Base-by-base conservation (phyloP, 2,888 invertebrate species). In the Mesoligia furuncula region DNA sequence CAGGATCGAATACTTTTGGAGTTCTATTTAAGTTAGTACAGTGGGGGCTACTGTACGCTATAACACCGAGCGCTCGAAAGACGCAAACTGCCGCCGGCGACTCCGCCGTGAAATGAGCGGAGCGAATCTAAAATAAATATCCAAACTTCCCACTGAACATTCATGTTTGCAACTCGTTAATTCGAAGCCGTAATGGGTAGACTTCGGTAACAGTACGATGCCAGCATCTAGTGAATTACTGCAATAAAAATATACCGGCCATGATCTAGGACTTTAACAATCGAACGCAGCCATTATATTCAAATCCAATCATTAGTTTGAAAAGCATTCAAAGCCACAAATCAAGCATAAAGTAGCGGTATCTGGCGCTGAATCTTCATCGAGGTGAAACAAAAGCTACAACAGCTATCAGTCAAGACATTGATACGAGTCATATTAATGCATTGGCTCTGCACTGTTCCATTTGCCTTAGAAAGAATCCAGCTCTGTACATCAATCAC, bases 401-500 rank as follows among this genome's bases (percentile, higher is more conserved):
- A 77, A 27, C 67, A 65, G 42, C 66, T 82, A 71, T 81, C 77
- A 68, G 66, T 81, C 81, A 83, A 79, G 77, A 73, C 87, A 86
- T 73, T 80, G 75, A 79, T 77, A 82, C 61, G n/a, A n/a, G n/a
- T 73, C 66, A 65, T 85, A 84, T 85, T 83, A 76, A 79, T 65
- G 67, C 45, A 77, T 81, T 75, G 75, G 77, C 66, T 84, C 72
- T n/a, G n/a, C n/a, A 68, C 68, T 80, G 86, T 78, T 82, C 83
- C 68, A 81, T 74, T 82, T 84, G 57, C 73, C 11, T 9, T 68
- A 59, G 75, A 81, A 80, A 78, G 69, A 73, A 66, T 81, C 87
- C 54, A 73, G 65, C 39, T 73, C 39, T 74, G 48, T 36, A 54
- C 90, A 92, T 92, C 89, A 89, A 89, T 90, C 91, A 91, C 80